These are phyloP conservation scores for Drosophila fuyamai DNA, from an alignment of 1,140 invertebrate species.

Conservation along the genomic window DNA sequence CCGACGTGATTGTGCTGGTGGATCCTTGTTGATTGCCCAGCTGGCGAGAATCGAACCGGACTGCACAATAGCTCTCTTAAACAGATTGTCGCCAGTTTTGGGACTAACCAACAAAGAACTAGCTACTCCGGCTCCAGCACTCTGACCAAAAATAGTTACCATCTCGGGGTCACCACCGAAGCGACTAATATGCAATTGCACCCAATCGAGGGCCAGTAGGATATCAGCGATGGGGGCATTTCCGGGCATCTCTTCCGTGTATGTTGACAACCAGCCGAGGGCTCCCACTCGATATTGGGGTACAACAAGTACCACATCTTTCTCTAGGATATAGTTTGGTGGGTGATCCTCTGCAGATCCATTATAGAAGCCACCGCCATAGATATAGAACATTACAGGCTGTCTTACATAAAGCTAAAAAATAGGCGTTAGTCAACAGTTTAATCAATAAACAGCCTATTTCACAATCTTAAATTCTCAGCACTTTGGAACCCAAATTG, in stretches of 20 bases:
- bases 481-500: not conserved
- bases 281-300: constrained; percentile 91
- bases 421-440: not conserved
- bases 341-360: constrained; percentile 87
- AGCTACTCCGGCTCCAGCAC: constrained; percentile 72
- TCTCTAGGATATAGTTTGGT: constrained; percentile 90
- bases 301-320: constrained; percentile 91
- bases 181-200: constrained; percentile 87
- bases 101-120: constrained; percentile 78
- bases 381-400: constrained; percentile 83
- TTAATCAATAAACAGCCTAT: not conserved
- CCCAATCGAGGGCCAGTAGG: constrained; percentile 86
- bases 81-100: constrained; percentile 43
- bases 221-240: constrained; percentile 76
- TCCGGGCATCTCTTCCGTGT: constrained; percentile 63
- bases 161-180: constrained; percentile 89
- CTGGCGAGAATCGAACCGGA: constrained; percentile 75
- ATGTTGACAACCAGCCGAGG: constrained; percentile 86
- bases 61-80: constrained; percentile 75
- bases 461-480: not conserved
- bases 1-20: constrained; percentile 47
- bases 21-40: constrained; percentile 67
- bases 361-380: constrained; percentile 82
- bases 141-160: constrained; percentile 83
- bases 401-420: constrained; percentile 55